Evolutionary conservation across 30 jellyfish, hydroid and myxozoan species (phyloP), one percentile per base, ranked within the genome.

Genomic region (Rhopilema esculentum): DNA sequence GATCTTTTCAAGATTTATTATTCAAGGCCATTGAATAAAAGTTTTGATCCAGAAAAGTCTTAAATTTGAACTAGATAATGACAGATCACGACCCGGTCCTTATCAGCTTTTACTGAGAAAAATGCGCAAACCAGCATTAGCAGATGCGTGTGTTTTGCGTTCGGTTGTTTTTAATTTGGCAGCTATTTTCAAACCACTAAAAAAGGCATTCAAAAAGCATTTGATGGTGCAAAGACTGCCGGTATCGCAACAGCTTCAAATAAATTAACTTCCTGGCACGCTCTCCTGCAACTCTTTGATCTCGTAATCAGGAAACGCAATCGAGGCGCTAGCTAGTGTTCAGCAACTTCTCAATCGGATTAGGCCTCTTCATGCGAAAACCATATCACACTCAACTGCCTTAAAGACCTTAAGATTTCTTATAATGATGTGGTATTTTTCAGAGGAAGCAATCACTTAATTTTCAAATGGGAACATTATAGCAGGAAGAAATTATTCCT

Each of bases 251-350:
- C 25, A 15, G 28, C 51, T 48, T 1, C 12, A 31, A 22, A 73
- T 16, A 0, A 66, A 26, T 2, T 16, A 15, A 73, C 32, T 73
- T 73, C 84, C 84, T 73, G 84, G 84, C 26, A 66, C 27, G 68
- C 40, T 33, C n/a, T 32, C 25, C 84, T 40, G 48, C 40, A 29
- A 1, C 49, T 30, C 27, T 73, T 31, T 73, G 70, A 73, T 73
- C 84, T 73, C 49, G 25, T 73, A 21, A 8, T 17, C 27, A 33
- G 84, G 84, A 73, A 73, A 48, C 51, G 69, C 32, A 73, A 73
- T 73, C 84, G 49, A 48, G 33, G 69, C 84, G 84, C 49, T n/a
- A 33, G 63, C 27, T 25, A 22, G 49, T 73, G 84, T 31, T 33
- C 20, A 78, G 78, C 29, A 28, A 27, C 29, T 18, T 12, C 21